These are phyloP conservation scores for Halocynthia roretzi DNA, from an alignment of 23 tunicate genomes.

Conservation along the genomic window DNA sequence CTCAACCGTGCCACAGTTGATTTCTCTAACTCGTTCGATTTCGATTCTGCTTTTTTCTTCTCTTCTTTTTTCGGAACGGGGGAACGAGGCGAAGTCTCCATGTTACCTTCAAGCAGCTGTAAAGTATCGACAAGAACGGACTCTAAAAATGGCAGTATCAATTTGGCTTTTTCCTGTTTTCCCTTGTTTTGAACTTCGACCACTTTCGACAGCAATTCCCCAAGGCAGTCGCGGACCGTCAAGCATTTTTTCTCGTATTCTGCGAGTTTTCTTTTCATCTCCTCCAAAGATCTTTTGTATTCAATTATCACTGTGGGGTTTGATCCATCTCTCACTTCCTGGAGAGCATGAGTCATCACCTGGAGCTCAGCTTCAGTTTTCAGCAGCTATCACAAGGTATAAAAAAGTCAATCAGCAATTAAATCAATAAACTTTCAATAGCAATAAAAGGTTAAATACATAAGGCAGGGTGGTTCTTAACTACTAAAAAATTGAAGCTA, in stretches of 20 bases:
- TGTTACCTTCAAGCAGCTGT: constrained; percentile 23
- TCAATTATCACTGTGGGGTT: too few species aligned
- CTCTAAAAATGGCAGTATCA: constrained; percentile 20
- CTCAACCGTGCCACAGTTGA: constrained; percentile 29
- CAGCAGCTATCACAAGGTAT: too few species aligned
- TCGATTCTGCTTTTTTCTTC: not conserved
- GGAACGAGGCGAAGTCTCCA: not conserved
- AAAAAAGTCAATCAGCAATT: too few species aligned
- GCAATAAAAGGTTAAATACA: too few species aligned
- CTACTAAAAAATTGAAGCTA: too few species aligned
- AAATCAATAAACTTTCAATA: too few species aligned
- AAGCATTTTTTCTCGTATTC: constrained; percentile 33
- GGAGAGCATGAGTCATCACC: too few species aligned
- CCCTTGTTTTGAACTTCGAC: not conserved
- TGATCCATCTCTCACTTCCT: too few species aligned
- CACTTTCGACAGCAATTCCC: constrained; percentile 35
- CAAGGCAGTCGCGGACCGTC: constrained; percentile 40
- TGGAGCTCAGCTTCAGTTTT: too few species aligned
- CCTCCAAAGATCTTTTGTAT: not conserved
- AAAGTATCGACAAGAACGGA: constrained; percentile 29
- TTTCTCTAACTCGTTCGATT: constrained; percentile 10
- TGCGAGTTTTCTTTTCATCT: constrained; percentile 13
- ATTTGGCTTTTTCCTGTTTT: not conserved
- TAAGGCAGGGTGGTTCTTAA: too few species aligned
- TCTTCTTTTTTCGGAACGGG: not conserved